Evolutionary conservation across 2,888 invertebrate species (phyloP).

Genomic region (Ptychoptera albimana): DNA sequence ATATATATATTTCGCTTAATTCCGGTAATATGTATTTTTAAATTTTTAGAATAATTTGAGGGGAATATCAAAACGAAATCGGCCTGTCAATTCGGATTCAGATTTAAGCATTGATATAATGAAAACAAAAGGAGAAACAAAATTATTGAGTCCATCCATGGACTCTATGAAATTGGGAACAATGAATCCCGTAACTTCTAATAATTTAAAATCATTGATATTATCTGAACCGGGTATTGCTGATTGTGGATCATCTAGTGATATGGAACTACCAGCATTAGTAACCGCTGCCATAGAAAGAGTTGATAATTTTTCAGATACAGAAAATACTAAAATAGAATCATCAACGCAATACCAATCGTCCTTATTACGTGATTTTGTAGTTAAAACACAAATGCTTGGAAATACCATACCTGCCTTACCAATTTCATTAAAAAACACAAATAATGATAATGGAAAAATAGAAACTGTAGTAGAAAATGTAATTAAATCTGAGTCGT

Average conservation of each 20-base stretch:
- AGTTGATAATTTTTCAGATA: conserved; percentile 58
- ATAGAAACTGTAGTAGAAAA: conserved; percentile 35
- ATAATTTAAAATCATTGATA: background rate
- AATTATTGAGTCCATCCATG: background rate
- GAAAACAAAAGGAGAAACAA: background rate
- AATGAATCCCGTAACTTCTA: background rate
- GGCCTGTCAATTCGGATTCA: too few species aligned
- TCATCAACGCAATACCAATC: conserved; percentile 50
- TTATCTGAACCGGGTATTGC: conserved; percentile 17
- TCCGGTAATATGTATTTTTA: too few species aligned
- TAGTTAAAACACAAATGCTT: conserved; percentile 58
- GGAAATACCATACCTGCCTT: conserved; percentile 34
- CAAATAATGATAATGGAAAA: conserved; percentile 23
- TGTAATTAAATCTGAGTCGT: conserved; percentile 22
- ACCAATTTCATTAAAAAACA: conserved; percentile 2
- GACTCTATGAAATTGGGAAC: conserved; percentile 2
- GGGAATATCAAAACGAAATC: too few species aligned
- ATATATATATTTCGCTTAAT: too few species aligned
- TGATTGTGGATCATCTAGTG: conserved; percentile 40
- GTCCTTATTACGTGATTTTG: conserved; percentile 63
- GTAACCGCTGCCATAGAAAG: conserved; percentile 64
- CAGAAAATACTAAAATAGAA: conserved; percentile 42
- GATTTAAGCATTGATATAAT: background rate
- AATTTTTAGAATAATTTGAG: too few species aligned
- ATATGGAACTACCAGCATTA: conserved; percentile 57